These are phyloP conservation scores for Drosophila pallidifrons DNA, from an alignment of 1,140 invertebrate species.

Conservation along the genomic window DNA sequence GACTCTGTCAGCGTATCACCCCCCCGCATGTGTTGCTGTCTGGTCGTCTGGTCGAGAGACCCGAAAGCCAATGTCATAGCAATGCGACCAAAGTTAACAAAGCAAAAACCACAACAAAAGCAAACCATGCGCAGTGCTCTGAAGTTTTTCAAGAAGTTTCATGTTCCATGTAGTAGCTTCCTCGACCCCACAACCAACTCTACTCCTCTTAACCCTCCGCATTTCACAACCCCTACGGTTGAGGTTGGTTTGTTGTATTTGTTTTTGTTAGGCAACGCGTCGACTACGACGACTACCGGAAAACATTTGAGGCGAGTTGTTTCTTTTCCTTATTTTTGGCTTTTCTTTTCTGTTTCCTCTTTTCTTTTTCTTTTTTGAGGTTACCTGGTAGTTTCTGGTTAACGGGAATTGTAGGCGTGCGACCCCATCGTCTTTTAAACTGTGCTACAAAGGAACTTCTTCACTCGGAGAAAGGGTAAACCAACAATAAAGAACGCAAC, in stretches of 20 bases:
- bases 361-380: conserved; percentile 58
- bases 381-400: conserved; percentile 59
- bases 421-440: conserved; percentile 38
- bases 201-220: not conserved
- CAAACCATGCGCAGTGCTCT: conserved; percentile 75
- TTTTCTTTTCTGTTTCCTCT: conserved; percentile 26
- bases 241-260: conserved; percentile 33
- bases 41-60: conserved; percentile 10
- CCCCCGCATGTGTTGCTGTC: not conserved
- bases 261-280: conserved; percentile 38
- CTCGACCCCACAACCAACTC: not conserved
- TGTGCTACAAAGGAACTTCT: conserved; percentile 53
- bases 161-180: conserved; percentile 32
- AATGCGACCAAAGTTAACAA: conserved; percentile 79
- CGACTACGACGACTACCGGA: conserved; percentile 53
- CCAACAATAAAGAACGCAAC: conserved; percentile 2
- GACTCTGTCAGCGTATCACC: not conserved
- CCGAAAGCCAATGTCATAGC: conserved; percentile 75
- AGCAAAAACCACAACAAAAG: conserved; percentile 80
- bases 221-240: not conserved
- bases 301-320: conserved; percentile 69
- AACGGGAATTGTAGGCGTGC: conserved; percentile 36
- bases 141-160: conserved; percentile 74
- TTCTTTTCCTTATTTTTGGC: conserved; percentile 27
- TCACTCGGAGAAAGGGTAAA: not conserved